Evolutionary conservation across 2,113 vertebrate genomes (phyloP).

Genomic region (Clupea harengus): DNA sequence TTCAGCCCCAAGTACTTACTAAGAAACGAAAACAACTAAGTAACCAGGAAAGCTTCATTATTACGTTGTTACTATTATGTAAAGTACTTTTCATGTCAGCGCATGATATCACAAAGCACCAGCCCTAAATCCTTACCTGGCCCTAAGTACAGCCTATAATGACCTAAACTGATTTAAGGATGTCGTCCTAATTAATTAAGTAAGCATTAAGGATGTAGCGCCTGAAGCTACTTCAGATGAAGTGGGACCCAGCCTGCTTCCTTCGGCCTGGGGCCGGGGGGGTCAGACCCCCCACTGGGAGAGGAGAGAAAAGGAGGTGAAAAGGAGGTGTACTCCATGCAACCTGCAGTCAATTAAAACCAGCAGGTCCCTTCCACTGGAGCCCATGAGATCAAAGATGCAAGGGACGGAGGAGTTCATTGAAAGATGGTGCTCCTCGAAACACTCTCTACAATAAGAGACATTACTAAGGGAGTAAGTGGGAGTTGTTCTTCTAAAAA

Average conservation of each 20-base stretch:
- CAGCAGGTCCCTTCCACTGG: background rate
- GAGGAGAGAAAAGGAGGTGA: background rate
- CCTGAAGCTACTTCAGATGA: background rate
- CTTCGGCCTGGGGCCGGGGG: background rate
- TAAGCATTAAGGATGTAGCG: background rate
- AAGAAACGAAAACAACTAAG: no score
- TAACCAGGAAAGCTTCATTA: no score
- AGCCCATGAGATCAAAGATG: background rate
- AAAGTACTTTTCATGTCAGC: background rate
- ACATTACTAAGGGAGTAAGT: no score
- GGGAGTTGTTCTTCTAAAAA: conserved; percentile 23
- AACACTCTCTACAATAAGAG: background rate
- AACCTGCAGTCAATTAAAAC: background rate
- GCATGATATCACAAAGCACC: background rate
- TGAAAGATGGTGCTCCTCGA: background rate
- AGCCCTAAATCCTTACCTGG: background rate
- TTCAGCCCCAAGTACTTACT: no score
- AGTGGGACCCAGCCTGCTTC: background rate
- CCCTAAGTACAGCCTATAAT: background rate
- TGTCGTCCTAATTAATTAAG: background rate
- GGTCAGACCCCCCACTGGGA: background rate
- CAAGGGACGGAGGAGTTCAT: background rate
- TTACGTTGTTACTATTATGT: no score
- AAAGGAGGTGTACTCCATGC: background rate
- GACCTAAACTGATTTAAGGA: background rate